Base-by-base conservation (phyloP, 1,140 invertebrate genomes). In the Cecropterus lyciades region DNA sequence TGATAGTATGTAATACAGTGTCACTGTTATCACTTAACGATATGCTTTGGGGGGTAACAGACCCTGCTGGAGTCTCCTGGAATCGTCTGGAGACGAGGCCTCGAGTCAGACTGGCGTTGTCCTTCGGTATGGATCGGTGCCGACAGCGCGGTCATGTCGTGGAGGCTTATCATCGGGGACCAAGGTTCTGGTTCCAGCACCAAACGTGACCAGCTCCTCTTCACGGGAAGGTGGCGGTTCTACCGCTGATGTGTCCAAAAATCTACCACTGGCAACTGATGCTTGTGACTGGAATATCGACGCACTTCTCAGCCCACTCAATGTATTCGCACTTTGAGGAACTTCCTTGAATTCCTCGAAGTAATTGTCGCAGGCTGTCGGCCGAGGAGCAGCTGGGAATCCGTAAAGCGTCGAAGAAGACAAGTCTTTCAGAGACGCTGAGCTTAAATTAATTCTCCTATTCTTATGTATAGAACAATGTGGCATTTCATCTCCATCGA, bases 371-470 rank as follows among this genome's bases (percentile, higher is more conserved):
- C 86, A 89, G 8, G 86, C 88, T 0, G 86, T 91, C 13, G 87
- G 86, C 51, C 87, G 69, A 5, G 93, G 93, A 10, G 92, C 93
- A 8, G 93, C 93, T 42, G 92, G 93, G 66, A 94, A 94, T 14
- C 94, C 94, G 69, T 94, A 94, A 14, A 92, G 72, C 14, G 88
- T 92, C 3, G 93, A 93, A 0, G 88, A 89, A 0, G 93, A 93
- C 10, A 94, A 84, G 70, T 94, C 93, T 76, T 94, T 93, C n/a
- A 94, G 68, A 0, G 93, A 94, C 3, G 92, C 91, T 55, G 89
- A 91, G 79, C 87, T 93, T 75, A 88, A 87, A 85, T 87, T 92
- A 69, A 86, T 89, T 76, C 91, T 87, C 60, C 90, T 85, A 69
- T 91, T 87, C 72, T 92, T 92, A 72, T 92, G 88, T 75, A 91